phyloP scores from a whole-genome alignment of 2,888 invertebrate genomes.

The Protophormia terraenovae region DNA sequence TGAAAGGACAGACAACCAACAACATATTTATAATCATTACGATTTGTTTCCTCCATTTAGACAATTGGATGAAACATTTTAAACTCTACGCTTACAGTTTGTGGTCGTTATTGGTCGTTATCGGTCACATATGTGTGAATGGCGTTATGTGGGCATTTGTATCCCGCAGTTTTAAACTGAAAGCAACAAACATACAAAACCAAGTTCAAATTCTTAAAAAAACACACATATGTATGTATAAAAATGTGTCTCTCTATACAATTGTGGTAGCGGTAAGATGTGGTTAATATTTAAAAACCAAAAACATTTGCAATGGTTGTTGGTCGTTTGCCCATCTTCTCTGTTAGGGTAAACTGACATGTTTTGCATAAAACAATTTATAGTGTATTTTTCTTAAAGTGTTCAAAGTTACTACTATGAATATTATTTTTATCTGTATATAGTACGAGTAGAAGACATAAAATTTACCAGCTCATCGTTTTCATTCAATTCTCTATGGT shows the following conservation, averaged over 20 bases:
- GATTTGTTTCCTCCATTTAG: conserved; percentile 51
- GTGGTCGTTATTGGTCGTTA: conserved; percentile 52
- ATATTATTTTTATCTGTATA: not conserved
- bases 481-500: conserved; percentile 40
- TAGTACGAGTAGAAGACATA: not conserved
- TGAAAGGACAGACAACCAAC: not conserved
- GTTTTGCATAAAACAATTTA: conserved; percentile 52
- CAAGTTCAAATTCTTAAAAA: conserved; percentile 25
- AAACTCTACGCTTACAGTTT: conserved; percentile 26
- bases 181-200: conserved; percentile 9
- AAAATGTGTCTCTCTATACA: not conserved
- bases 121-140: conserved; percentile 57
- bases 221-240: not conserved
- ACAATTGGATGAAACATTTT: conserved; percentile 45
- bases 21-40: conserved; percentile 56
- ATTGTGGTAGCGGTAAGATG: conserved; percentile 31
- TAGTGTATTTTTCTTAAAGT: conserved; percentile 1
- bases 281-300: no score
- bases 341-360: conserved; percentile 43
- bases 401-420: not conserved
- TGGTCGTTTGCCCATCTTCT: no score
- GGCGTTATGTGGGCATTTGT: conserved; percentile 66
- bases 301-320: no score
- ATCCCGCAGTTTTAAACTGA: conserved; percentile 63
- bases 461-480: conserved; percentile 48